Conservation (phyloP, 2,113 vertebrate species). For the Arizona elegans region DNA sequence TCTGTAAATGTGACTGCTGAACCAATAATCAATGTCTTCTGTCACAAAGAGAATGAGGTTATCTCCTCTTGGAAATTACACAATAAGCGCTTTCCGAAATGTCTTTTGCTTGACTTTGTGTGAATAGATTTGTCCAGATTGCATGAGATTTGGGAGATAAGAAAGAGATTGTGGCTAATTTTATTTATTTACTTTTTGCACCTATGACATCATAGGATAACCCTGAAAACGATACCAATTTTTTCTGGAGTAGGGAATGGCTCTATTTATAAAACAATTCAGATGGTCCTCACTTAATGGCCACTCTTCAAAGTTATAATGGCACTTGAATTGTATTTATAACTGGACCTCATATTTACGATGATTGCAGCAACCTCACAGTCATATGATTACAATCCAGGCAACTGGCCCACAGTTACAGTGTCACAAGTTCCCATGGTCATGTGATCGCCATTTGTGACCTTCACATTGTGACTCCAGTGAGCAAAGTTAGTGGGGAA, state of each 20-base stretch:
- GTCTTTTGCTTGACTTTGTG: not conserved
- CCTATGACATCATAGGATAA: not conserved
- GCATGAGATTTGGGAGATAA: not conserved
- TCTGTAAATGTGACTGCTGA: not conserved
- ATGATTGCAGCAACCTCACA: not conserved
- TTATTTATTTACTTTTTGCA: not conserved
- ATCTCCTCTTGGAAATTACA: not conserved
- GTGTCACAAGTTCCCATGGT: not conserved
- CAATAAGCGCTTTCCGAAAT: not conserved
- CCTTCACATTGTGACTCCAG: not conserved
- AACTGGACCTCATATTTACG: not conserved
- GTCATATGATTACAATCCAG: not conserved
- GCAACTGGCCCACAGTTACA: not conserved
- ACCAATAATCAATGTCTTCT: not conserved
- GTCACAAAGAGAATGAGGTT: not conserved
- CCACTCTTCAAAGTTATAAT: not conserved
- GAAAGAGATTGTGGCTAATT: not conserved
- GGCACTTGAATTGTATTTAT: not conserved
- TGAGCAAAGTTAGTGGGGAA: not conserved
- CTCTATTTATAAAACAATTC: not conserved
- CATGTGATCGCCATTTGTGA: not conserved
- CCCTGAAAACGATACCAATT: not conserved
- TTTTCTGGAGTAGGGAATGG: not conserved
- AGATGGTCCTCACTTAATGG: not conserved
- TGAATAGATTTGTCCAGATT: not conserved